phyloP scores from a whole-genome alignment of 2,888 invertebrate genomes.

The Drosophila siamana region DNA sequence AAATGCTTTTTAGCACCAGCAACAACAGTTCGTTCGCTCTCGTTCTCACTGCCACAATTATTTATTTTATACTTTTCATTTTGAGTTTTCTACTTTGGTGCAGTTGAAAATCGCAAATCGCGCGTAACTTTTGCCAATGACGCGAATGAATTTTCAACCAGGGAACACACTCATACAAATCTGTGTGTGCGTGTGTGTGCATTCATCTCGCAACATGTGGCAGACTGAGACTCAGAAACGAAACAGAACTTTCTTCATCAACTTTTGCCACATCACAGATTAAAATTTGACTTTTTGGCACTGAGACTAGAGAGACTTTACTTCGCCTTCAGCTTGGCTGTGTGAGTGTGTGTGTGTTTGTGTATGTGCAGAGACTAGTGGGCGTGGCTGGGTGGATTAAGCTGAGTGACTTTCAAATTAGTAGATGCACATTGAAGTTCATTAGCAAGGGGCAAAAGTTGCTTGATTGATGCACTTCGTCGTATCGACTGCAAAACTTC shows the following conservation, averaged over 20 bases:
- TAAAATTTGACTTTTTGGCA: conserved; percentile 80
- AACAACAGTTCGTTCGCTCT: conserved; percentile 5
- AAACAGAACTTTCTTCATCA: conserved; percentile 74
- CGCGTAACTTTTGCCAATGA: conserved; percentile 73
- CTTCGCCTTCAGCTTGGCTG: conserved; percentile 33
- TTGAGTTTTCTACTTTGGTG: conserved; percentile 1
- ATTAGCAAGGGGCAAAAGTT: conserved; percentile 71
- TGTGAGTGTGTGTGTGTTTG: conserved; percentile 17
- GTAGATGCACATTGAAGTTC: conserved; percentile 69
- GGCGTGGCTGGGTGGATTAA: conserved; percentile 66
- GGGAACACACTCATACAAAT: conserved; percentile 1
- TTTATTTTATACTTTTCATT: conserved; percentile 41
- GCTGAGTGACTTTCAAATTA: conserved; percentile 79
- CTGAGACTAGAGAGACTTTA: conserved; percentile 49
- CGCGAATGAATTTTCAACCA: conserved; percentile 33
- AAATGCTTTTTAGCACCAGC: conserved; percentile 76
- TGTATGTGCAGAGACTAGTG: conserved; percentile 11
- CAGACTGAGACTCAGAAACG: conserved; percentile 44
- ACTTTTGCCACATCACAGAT: conserved; percentile 79
- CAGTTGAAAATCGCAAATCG: conserved; percentile 29
- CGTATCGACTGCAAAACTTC: conserved; percentile 39
- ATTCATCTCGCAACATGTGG: conserved; percentile 67
- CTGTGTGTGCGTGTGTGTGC: conserved; percentile 28
- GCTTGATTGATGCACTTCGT: conserved; percentile 67
- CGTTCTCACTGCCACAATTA: conserved; percentile 67